Evolutionary conservation across 2,797 vertebrate species (phyloP).

Genomic region (Muraenolepis orangiensis): DNA sequence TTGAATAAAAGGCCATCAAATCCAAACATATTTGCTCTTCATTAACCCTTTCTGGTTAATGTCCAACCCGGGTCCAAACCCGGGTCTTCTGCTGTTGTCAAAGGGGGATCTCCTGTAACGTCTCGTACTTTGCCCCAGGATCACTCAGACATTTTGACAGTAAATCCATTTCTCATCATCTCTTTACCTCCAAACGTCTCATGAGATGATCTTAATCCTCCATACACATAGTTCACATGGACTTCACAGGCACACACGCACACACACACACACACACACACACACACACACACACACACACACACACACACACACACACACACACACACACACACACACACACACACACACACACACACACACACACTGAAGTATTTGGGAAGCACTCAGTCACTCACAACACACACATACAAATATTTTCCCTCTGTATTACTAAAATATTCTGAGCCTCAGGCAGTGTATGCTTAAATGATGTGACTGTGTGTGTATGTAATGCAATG

Average conservation of each 20-base stretch:
- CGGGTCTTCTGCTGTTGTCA: not conserved
- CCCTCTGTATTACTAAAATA: not conserved
- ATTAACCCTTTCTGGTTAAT: not conserved
- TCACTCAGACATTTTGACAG: not conserved
- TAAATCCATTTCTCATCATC: not conserved
- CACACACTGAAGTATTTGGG: not conserved
- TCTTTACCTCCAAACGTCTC: not conserved
- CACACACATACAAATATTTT: not conserved
- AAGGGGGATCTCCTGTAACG: not conserved
- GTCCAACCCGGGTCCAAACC: not conserved
- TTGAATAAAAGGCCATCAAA: not conserved
- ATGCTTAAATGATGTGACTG: not conserved
- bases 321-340: too few relatives aligned
- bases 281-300: not conserved
- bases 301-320: not conserved
- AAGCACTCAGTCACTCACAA: not conserved
- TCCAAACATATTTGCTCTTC: not conserved
- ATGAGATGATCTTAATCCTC: not conserved
- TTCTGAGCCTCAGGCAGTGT: not conserved
- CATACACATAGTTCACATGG: not conserved
- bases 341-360: too few relatives aligned
- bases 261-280: not conserved
- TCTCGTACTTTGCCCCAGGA: not conserved
- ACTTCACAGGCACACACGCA: not conserved
- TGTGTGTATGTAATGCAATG: too few relatives aligned